Evolutionary conservation across 2,888 invertebrate species (phyloP), one percentile per base, ranked within the genome.

Genomic region (Crematogaster levior): DNA sequence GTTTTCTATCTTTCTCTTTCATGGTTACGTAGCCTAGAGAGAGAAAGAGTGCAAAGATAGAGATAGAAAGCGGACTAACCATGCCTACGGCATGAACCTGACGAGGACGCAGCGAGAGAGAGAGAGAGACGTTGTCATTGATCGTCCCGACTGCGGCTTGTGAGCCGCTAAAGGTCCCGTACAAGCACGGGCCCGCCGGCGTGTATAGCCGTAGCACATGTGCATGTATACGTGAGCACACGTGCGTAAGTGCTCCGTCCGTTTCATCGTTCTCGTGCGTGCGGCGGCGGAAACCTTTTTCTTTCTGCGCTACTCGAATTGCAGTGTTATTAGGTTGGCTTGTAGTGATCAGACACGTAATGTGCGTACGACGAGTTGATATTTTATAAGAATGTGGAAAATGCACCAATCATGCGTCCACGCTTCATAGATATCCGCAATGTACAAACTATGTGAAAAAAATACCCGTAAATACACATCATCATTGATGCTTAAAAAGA

Each of bases 141-240:
- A 94, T 94, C 94, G 94, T 93, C 92, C 91, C 91, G 91, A 91
- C 91, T 89, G 85, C 89, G 91, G 91, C 88, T 91, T 92, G 90
- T 90, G 92, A 93, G 93, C 93, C 93, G 93, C 93, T 93, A 94
- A 94, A 94, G 94, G 94, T 94, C 94, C 94, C 94, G 94, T 94
- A 94, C 94, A 92, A 93, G 94, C 91, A 92, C 90, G 91, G 90
- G 91, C 92, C 89, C 90, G 91, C 89, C 90, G 90, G 89, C 89
- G 80, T 82, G 75, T 83, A 82, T 77, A 81, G 83, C 65, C 53
- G 66, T 37, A 70, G 48, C 66, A 68, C 37, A 61, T 37, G 27
- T 18, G 40, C 65, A 58, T 68, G 80, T 84, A 68, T 77, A 82
- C 51, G 88, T 51, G 80, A 75, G 68, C 81, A 68, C 85, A 82